These are phyloP conservation scores for Hemichromis elongatus DNA, from an alignment of 2,113 vertebrate genomes.

Conservation along the genomic window DNA sequence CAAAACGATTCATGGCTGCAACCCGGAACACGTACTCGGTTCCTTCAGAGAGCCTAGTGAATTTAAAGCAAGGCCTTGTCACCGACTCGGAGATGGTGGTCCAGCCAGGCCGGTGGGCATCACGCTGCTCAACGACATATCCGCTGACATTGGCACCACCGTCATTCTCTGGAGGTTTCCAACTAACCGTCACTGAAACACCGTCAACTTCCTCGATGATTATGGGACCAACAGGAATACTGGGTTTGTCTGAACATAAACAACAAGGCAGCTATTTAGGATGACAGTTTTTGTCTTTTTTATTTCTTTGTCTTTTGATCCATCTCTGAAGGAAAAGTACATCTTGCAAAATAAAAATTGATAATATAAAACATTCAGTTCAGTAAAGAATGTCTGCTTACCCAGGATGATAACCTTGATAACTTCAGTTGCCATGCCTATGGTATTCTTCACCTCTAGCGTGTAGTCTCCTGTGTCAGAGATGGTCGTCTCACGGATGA, in stretches of 20 bases:
- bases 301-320: not conserved
- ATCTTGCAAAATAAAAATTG: not conserved
- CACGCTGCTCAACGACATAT: slow-evolving; percentile 93
- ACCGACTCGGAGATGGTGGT: slow-evolving; percentile 93
- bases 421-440: slow-evolving; percentile 82
- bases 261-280: not conserved
- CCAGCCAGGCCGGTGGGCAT: slow-evolving; percentile 95
- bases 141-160: slow-evolving; percentile 93
- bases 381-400: slow-evolving; percentile 64
- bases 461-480: slow-evolving; percentile 89
- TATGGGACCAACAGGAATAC: slow-evolving; percentile 84
- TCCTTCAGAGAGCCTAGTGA: slow-evolving; percentile 87
- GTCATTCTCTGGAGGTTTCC: slow-evolving; percentile 89
- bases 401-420: slow-evolving; percentile 95
- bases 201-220: slow-evolving; percentile 87
- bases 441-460: slow-evolving; percentile 87
- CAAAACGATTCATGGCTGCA: slow-evolving; percentile 96
- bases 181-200: slow-evolving; percentile 86
- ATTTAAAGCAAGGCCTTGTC: slow-evolving; percentile 89
- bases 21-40: slow-evolving; percentile 97
- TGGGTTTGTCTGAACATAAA: slow-evolving; percentile 85
- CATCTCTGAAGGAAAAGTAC: not conserved
- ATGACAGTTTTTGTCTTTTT: not conserved
- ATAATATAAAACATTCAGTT: not conserved
- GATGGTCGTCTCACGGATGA: slow-evolving; percentile 92